Conservation (phyloP, 2,113 vertebrate species). For the Ploceus nigricollis region DNA sequence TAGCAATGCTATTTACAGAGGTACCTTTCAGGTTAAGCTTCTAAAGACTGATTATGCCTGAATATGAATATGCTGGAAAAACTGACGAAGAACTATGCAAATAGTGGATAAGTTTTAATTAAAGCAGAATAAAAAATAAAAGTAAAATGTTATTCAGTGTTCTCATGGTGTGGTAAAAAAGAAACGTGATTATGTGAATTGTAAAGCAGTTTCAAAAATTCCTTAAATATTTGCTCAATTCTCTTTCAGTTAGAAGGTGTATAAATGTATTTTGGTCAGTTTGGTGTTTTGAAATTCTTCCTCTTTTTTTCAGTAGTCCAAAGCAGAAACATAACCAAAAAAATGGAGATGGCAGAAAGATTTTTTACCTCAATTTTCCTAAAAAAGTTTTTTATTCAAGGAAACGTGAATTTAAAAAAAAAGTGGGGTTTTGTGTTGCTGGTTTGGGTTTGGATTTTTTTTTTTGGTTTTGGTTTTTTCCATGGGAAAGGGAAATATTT, state of each 20-base stretch:
- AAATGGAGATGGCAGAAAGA: background rate
- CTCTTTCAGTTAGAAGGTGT: background rate
- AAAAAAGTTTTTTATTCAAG: background rate
- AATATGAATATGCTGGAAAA: background rate
- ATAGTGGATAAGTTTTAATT: background rate
- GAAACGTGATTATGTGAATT: background rate
- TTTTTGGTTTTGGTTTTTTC: background rate
- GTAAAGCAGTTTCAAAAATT: background rate
- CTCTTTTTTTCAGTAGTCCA: background rate
- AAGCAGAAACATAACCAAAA: background rate
- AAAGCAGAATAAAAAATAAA: background rate
- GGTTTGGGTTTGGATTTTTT: rapidly evolving
- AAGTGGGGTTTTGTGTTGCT: background rate
- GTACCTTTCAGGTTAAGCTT: background rate
- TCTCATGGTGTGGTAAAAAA: background rate
- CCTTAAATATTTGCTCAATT: background rate
- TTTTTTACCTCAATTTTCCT: background rate
- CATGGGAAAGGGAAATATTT: background rate
- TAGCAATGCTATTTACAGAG: background rate
- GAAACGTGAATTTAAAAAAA: background rate
- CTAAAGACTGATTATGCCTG: background rate
- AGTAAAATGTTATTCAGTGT: background rate
- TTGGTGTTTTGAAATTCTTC: background rate
- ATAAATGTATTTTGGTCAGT: background rate
- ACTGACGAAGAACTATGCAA: background rate